Conservation (phyloP, 2,888 invertebrate species). For the Neria commutata region DNA sequence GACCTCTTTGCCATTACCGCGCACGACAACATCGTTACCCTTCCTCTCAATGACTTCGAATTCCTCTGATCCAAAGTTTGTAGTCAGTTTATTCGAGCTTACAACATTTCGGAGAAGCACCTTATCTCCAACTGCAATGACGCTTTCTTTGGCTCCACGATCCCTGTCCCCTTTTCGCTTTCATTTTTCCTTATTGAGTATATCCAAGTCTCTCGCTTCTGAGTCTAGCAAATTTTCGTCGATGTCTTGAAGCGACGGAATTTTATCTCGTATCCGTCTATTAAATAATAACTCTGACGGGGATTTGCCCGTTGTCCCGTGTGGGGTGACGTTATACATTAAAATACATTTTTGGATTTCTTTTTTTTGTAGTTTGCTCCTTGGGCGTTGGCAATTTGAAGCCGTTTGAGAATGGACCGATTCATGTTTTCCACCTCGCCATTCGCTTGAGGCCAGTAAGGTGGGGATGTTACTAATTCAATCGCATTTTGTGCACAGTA, state of each 20-base stretch:
- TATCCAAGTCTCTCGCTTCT: slow-evolving; percentile 17
- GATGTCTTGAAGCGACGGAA: too few relatives aligned
- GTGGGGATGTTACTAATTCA: slow-evolving; percentile 27
- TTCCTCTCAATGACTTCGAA: slow-evolving; percentile 17
- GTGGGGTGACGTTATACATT: too few relatives aligned
- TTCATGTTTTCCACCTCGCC: too few relatives aligned
- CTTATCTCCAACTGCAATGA: too few relatives aligned
- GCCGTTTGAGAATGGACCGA: too few relatives aligned
- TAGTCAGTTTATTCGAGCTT: slow-evolving; percentile 19
- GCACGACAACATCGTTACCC: slow-evolving; percentile 18
- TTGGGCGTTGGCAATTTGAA: slow-evolving; percentile 25
- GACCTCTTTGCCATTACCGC: slow-evolving; percentile 7
- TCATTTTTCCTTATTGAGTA: slow-evolving; percentile 12
- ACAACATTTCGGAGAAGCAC: slow-evolving; percentile 16
- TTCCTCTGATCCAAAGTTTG: slow-evolving; percentile 14
- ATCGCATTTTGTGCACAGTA: slow-evolving; percentile 29
- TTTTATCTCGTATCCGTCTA: slow-evolving; percentile 9
- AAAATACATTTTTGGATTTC: neutral
- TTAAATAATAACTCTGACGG: slow-evolving; percentile 18
- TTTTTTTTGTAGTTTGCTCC: slow-evolving; percentile 24
- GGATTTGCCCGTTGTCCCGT: slow-evolving; percentile 18
- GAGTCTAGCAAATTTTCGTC: slow-evolving; percentile 10
- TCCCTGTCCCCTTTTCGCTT: slow-evolving; percentile 11
- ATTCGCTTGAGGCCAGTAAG: too few relatives aligned
- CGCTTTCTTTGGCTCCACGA: slow-evolving; percentile 5